phyloP scores from a whole-genome alignment of 2,113 vertebrate species.

The Stomatorhinus ivindoensis region DNA sequence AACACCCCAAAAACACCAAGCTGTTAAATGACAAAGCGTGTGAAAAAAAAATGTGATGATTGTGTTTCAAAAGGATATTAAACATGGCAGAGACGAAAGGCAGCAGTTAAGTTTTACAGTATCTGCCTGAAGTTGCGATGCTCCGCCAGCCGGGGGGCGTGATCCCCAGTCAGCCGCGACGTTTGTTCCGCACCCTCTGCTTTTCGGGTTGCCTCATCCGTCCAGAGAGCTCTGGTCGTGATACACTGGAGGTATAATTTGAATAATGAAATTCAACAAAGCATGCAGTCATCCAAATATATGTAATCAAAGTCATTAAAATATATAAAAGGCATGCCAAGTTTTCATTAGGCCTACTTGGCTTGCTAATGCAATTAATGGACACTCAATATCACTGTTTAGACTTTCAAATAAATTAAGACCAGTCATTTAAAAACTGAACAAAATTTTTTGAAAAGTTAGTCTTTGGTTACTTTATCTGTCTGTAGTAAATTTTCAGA shows the following conservation, averaged over 20 bases:
- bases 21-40: neutral
- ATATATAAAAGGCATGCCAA: neutral
- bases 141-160: neutral
- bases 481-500: neutral
- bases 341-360: neutral
- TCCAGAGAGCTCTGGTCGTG: neutral
- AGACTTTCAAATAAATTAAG: neutral
- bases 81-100: neutral
- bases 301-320: neutral
- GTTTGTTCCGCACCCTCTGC: neutral
- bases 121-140: neutral
- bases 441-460: neutral
- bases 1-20: no score
- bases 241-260: neutral
- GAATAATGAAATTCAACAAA: neutral
- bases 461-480: neutral
- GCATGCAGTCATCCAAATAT: neutral
- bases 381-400: neutral
- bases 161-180: neutral
- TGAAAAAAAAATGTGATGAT: neutral
- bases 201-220: neutral
- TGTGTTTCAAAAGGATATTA: neutral
- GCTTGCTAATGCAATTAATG: neutral
- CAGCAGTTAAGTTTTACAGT: neutral
- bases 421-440: no score